phyloP scores from a whole-genome alignment of 2,797 vertebrate species.

The Petrocephalus schoutedeni region DNA sequence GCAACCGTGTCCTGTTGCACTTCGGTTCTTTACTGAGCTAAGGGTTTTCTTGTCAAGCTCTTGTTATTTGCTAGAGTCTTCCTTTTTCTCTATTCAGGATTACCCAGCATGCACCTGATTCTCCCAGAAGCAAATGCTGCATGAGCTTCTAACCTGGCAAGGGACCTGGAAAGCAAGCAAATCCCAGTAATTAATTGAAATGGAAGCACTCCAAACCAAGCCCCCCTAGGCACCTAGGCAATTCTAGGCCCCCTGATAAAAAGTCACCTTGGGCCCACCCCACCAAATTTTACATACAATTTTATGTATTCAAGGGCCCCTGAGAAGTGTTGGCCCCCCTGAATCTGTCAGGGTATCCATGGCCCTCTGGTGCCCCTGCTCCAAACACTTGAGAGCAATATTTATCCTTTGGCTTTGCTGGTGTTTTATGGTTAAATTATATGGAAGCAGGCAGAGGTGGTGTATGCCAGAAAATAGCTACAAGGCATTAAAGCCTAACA shows the following conservation, averaged over 20 bases:
- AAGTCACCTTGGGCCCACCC: neutral
- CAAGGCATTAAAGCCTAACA: neutral
- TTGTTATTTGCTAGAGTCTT: constrained; percentile 19
- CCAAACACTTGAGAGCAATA: neutral
- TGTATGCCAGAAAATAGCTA: neutral
- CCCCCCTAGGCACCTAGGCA: neutral
- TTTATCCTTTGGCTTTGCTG: constrained; percentile 3
- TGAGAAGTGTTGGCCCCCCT: neutral
- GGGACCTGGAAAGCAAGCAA: neutral
- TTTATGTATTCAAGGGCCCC: neutral
- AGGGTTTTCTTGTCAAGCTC: neutral
- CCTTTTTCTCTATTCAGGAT: constrained; percentile 42
- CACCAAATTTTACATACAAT: neutral
- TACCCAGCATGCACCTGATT: constrained; percentile 53
- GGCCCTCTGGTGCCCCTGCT: neutral
- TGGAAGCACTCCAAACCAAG: neutral
- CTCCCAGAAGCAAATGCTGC: constrained; percentile 21
- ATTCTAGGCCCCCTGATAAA: neutral
- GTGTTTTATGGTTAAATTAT: neutral
- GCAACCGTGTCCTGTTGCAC: neutral
- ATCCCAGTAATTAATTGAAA: constrained; percentile 12
- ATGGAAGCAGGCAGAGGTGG: neutral
- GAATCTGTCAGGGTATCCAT: neutral
- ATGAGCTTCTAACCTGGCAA: constrained; percentile 31
- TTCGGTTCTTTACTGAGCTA: neutral